Base-by-base conservation (phyloP, 2,113 vertebrate species). In the Sinocyclocheilus grahami region DNA sequence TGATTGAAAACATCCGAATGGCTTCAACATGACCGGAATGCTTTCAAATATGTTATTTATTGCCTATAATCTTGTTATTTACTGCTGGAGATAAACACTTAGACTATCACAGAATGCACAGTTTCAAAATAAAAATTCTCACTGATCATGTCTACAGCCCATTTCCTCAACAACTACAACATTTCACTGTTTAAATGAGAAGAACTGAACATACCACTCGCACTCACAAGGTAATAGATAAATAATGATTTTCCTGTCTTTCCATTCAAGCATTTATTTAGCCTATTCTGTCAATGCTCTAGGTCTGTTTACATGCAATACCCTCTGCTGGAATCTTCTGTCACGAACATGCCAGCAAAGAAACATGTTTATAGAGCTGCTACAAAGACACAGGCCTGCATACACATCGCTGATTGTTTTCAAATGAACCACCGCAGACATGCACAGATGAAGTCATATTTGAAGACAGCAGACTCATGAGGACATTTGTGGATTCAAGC, bases 231-330 rank as follows among this genome's bases (percentile, higher is more conserved):
- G 46, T 3, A 33, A 46, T 53, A 74, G 42, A 22, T 65, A 74
- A 82, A 75, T 75, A 3, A 51, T 13, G 24, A 7, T 33, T 46
- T 69, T 55, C 39, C 14, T 55, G 20, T 58, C 22, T 30, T 80
- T 42, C 6, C 24, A 18, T n/a, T 58, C 4, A 30, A 82, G 42
- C 78, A 42, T 42, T 33, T 60, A 80, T 62, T 71, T 30, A 46
- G 18, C 42, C 10, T 55, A 46, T 20, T 72, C 65, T 9, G 78
- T 79, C 20, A 72, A 16, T 42, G 51, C 27, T 81, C 33, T 37
- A 5, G 16, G 22, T 24, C 37, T 72, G 46, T 86, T 81, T 62
- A 85, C 14, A 80, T 82, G 80, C 80, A 69, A 7, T 33, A 71
- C 46, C 63, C 46, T 53, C 63, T 30, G 79, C 79, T 67, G 62